Evolutionary conservation across 2,888 invertebrate genomes (phyloP).

Genomic region (Pyralis farinalis): DNA sequence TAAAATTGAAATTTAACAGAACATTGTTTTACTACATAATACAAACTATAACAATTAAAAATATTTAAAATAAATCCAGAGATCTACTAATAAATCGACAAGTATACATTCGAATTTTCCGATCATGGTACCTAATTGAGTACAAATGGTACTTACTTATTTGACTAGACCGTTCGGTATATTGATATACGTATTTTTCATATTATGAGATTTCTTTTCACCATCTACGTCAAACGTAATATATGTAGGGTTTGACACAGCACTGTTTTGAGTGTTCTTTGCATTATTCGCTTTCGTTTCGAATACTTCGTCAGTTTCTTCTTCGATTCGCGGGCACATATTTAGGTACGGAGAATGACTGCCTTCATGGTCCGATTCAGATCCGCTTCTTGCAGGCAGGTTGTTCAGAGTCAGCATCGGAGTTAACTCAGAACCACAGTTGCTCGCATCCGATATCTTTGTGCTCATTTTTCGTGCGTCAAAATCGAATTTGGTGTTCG

Average conservation of each 20-base stretch:
- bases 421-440: slow-evolving; percentile 64
- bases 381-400: slow-evolving; percentile 55
- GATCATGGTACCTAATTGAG: slow-evolving; percentile 12
- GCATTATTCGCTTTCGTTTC: slow-evolving; percentile 49
- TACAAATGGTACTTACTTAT: slow-evolving; percentile 43
- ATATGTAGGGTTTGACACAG: slow-evolving; percentile 68
- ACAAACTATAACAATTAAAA: neutral
- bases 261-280: slow-evolving; percentile 50
- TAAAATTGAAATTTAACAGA: neutral
- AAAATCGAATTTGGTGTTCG: slow-evolving; percentile 75
- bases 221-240: slow-evolving; percentile 51
- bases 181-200: slow-evolving; percentile 57
- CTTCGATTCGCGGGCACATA: slow-evolving; percentile 57
- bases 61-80: neutral
- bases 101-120: neutral
- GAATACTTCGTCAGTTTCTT: slow-evolving; percentile 68
- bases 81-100: slow-evolving; percentile 2
- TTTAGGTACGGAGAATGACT: slow-evolving; percentile 50
- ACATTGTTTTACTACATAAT: neutral
- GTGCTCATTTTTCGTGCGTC: slow-evolving; percentile 30
- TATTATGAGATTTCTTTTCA: slow-evolving; percentile 61
- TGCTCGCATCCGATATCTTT: neutral
- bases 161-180: slow-evolving; percentile 72
- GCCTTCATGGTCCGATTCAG: slow-evolving; percentile 66
- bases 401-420: slow-evolving; percentile 78